phyloP scores from a whole-genome alignment of 1,140 invertebrate genomes.

The Drosophila miranda region DNA sequence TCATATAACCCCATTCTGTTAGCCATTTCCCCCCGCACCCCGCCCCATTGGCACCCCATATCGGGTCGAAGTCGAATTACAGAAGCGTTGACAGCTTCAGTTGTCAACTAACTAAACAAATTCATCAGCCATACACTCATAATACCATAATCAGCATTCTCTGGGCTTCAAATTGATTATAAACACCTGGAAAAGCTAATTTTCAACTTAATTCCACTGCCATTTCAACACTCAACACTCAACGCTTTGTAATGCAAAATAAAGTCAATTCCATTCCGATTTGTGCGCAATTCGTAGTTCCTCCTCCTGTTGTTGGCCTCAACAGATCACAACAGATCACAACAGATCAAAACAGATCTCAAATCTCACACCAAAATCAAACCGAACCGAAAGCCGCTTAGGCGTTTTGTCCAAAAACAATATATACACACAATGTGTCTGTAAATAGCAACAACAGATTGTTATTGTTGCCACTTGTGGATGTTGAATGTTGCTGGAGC shows the following conservation, averaged over 20 bases:
- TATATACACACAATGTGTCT: slow-evolving; percentile 11
- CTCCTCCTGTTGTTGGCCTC: slow-evolving; percentile 1
- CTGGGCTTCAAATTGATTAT: slow-evolving; percentile 38
- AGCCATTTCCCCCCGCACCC: neutral
- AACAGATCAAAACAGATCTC: neutral
- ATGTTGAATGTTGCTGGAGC: slow-evolving; percentile 13
- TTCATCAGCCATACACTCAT: slow-evolving; percentile 48
- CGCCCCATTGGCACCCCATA: slow-evolving; percentile 18
- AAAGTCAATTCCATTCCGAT: slow-evolving; percentile 23
- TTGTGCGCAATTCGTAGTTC: slow-evolving; percentile 31
- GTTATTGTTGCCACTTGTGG: slow-evolving; percentile 37
- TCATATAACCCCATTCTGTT: too few species aligned
- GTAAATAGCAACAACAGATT: slow-evolving; percentile 46
- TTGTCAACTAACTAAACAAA: slow-evolving; percentile 68
- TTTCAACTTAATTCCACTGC: slow-evolving; percentile 22
- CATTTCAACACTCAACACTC: neutral
- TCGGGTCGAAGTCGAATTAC: slow-evolving; percentile 57
- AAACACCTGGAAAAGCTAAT: slow-evolving; percentile 34
- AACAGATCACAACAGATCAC: slow-evolving; percentile 28
- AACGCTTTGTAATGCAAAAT: slow-evolving; percentile 36
- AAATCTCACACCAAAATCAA: slow-evolving; percentile 42
- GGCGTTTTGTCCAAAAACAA: slow-evolving; percentile 54
- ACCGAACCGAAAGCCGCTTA: slow-evolving; percentile 46
- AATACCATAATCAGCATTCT: slow-evolving; percentile 40
- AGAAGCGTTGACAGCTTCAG: slow-evolving; percentile 68